Conservation (phyloP, 2,113 vertebrate species). For the Barnardius zonarius region DNA sequence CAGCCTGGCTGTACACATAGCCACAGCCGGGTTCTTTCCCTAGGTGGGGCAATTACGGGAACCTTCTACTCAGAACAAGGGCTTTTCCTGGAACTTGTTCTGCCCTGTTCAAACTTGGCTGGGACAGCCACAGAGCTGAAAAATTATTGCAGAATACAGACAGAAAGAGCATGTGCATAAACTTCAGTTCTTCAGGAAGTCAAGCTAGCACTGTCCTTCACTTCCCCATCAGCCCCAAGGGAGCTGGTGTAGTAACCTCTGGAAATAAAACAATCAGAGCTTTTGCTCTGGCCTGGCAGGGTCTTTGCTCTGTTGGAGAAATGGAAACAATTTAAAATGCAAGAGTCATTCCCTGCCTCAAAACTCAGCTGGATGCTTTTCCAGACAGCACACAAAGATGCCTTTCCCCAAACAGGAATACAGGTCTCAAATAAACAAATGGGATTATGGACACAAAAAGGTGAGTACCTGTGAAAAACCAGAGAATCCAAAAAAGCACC, state of each 20-base stretch:
- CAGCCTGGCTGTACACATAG: not conserved
- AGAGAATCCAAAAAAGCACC: not conserved
- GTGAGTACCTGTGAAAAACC: not conserved
- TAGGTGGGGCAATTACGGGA: not conserved
- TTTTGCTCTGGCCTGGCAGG: not conserved
- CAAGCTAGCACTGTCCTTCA: not conserved
- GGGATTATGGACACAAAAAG: not conserved
- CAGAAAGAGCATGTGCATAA: not conserved
- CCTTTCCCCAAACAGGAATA: not conserved
- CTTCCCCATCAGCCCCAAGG: not conserved
- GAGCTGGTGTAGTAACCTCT: not conserved
- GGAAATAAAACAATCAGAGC: not conserved
- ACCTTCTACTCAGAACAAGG: not conserved
- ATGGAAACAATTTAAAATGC: not conserved
- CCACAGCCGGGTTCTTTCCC: not conserved
- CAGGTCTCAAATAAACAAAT: not conserved
- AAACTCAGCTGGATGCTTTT: not conserved
- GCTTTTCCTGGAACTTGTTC: conserved; percentile 18
- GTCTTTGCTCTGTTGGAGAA: not conserved
- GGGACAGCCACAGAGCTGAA: not conserved
- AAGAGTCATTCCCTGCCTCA: not conserved
- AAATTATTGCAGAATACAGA: not conserved
- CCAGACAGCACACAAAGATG: not conserved
- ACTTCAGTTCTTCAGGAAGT: not conserved
- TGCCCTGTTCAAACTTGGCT: not conserved